Base-by-base conservation (phyloP, 37 sponge, comb jelly and placozoan species). In the Agelas oroides region DNA sequence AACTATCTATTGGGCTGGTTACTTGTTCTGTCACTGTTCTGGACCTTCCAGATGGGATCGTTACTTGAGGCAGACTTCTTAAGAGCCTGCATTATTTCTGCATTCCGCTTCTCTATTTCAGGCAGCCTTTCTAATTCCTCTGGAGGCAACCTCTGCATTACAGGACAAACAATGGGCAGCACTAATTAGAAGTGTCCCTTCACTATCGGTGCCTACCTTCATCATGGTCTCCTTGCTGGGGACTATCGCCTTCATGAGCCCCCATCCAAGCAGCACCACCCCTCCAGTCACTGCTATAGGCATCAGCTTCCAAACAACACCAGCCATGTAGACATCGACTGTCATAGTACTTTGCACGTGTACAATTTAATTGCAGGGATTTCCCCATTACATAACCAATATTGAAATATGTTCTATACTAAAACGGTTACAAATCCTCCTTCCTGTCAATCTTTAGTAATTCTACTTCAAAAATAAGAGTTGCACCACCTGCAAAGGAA, bases 391-490 rank as follows among this genome's bases (percentile, higher is more conserved):
- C 46, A 46, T 46, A 46, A 46, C n/a, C 46, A 46, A 8, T 46
- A 46, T 46, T 46, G 46, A n/a, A n/a, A 56, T 56, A 56, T 56
- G 58, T 56, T 56, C 58, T 19, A 19, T 56, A 56, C 15, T 18
- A 19, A 18, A 31, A 59, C 34, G 25, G 1, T 37, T 46, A 79
- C 30, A 79, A 68, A 38, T 79, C 68, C 25, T 82, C 83, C 64
- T 75, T 78, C 23, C 95, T 67, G 3, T 96, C 94, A 63, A 96
- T 96, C 1, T 82, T 70, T 28, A 96, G 68, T 30, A 96, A 76
- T 67, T 96, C 97, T 20, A 96, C 97, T 78, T 96, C 97, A 90
- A 96, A 96, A 24, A 91, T 86, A 32, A 96, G 86, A 21, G 89
- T 94, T 27, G 97, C 94, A 58, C 97, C 97, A 82, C 92, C 95